These are phyloP conservation scores for Danio albolineatus DNA, from an alignment of 2,797 vertebrate genomes.

Conservation along the genomic window DNA sequence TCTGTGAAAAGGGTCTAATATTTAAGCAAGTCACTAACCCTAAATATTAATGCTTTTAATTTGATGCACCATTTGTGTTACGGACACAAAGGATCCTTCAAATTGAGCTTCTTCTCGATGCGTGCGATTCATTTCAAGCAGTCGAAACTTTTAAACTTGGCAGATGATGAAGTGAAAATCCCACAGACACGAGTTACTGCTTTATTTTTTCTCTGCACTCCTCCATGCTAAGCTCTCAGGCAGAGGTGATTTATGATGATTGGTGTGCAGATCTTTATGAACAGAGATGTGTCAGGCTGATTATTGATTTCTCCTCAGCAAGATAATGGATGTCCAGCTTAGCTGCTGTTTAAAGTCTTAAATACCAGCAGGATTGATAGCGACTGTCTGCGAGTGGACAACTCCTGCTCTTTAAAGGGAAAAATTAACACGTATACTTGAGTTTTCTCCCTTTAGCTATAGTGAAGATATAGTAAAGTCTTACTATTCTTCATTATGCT, in stretches of 20 bases:
- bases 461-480: conserved; percentile 75
- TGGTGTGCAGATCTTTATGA: conserved; percentile 30
- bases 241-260: conserved; percentile 41
- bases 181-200: background rate
- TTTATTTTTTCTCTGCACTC: background rate
- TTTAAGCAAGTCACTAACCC: background rate
- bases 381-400: background rate
- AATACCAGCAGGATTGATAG: conserved; percentile 21
- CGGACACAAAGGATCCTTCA: background rate
- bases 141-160: background rate
- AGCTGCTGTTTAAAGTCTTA: conserved; percentile 29
- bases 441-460: conserved; percentile 56
- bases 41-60: background rate
- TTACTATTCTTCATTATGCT: conserved; percentile 74
- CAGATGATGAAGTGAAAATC: background rate
- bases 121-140: background rate
- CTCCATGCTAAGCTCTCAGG: background rate
- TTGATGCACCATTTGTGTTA: background rate
- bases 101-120: background rate
- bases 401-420: background rate
- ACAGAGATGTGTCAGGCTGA: conserved; percentile 26
- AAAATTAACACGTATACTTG: conserved; percentile 2
- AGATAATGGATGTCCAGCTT: conserved; percentile 8
- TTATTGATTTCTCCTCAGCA: conserved; percentile 32
- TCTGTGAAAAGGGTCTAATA: background rate